Base-by-base conservation (phyloP, 1,140 invertebrate species). In the Rhysida immarginata region DNA sequence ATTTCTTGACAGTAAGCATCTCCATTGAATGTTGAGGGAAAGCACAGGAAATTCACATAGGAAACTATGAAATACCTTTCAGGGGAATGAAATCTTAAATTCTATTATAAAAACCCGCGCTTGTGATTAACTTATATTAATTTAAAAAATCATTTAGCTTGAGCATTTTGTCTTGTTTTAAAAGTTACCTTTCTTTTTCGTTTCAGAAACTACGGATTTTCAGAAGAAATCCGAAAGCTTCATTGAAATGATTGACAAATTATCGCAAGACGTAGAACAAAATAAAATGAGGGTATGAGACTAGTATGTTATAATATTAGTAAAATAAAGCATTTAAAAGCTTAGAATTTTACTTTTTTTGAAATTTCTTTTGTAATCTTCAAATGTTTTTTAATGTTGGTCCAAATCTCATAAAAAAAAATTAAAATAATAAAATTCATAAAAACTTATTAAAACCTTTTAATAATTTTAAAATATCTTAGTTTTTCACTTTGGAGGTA, bases 261-360 rank as follows among this genome's bases (percentile, higher is more conserved):
- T 89, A 41, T 80, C 80, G 0, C 77, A 80, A 59, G 80, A 85
- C 65, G 86, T 92, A 0, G 87, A 91, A 64, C 83, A 78, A 61
- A 82, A 89, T 71, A 91, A 89, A 76, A 85, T 90, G 74, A 82
- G 71, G 64, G 73, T n/a, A n/a, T n/a, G n/a, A n/a, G n/a, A n/a
- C n/a, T n/a, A n/a, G n/a, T n/a, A n/a, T n/a, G n/a, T 72, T 62
- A 55, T 54, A n/a, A 53, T 29, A 26, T 25, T 8, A 45, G 14
- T 45, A 18, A 23, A 25, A n/a, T 18, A n/a, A 57, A 50, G 18
- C 20, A 20, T 24, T 35, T 48, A 23, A 18, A 60, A 35, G 5
- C 53, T 56, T 18, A n/a, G n/a, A n/a, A n/a, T n/a, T n/a, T n/a
- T n/a, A n/a, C n/a, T n/a, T n/a, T n/a, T n/a, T n/a, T n/a, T n/a